Base-by-base conservation (phyloP, 2,113 vertebrate genomes). In the Lagopus leucura region DNA sequence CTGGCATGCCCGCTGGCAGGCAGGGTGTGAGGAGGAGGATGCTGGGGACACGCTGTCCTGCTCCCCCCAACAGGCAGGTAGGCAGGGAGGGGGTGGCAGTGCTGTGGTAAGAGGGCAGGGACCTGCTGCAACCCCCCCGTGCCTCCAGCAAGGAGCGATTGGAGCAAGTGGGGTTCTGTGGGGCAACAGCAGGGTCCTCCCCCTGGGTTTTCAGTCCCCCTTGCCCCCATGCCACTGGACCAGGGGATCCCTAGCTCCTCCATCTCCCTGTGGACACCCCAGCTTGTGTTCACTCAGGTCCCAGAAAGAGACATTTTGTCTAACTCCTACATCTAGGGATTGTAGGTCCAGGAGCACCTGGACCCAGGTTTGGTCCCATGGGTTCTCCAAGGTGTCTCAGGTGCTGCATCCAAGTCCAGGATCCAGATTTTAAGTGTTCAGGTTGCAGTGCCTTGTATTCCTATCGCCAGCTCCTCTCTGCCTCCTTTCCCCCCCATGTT, bases 121-220 rank as follows among this genome's bases (percentile, higher is more conserved):
- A 61, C n/a, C 4, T 50, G 14, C 2, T 24, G 45, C 50, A 80
- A 45, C 40, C 16, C 34, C 3, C 1, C 61, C 8, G 5, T 34
- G 63, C 18, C 61, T 61, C 71, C 24, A 74, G 52, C 43, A 21
- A 64, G 47, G 24, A 65, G 66, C 30, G 34, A 27, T 58, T 47
- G 16, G 18, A 69, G 54, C 0, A 2, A 80, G 8, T 11, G 3
- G 54, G 71, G 66, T 58, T 2, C 24, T 24, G 16, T 8, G 21
- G 10, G 6, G 21, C 50, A 75, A 75, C 24, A 82, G n/a, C 0
- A 0, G 10, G 21, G 11, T 77, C 45, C 36, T 16, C 27, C 14
- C 19, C 76, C 27, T 0, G 1, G 96, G 97, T 96, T 97, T 98
- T 97, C 97, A 97, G 97, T 97, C 94, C 94, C 63, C 91, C 91